Base-by-base conservation (phyloP, 2,888 invertebrate species). In the Odontocerum albicorne region DNA sequence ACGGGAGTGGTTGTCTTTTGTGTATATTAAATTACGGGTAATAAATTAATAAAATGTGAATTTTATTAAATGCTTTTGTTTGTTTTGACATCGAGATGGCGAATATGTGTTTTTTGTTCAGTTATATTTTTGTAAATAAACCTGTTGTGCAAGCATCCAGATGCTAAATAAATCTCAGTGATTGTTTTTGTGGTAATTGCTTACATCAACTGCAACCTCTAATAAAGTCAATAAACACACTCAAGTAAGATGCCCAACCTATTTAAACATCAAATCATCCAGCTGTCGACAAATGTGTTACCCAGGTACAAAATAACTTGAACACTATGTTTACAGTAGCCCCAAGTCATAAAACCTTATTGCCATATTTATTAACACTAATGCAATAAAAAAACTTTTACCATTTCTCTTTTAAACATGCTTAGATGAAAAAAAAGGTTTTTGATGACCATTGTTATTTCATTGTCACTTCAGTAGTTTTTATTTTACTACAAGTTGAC, bases 1-100 rank as follows among this genome's bases (percentile, higher is more conserved):
- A 56, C 56, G 56, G 56, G 56, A 56, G 56, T 56, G 56, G 56
- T 56, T 56, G 56, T 50, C 51, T 56, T 51, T 47, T 49, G 51
- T 56, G 55, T 56, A 51, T 51, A 56, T 56, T 56, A 42, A 35
- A 51, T 56, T 56, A 55, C 55, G 55, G 55, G 55, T 56, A 50
- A 40, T 51, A 56, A 51, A 56, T 42, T 51, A 51, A 42, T 51
- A 56, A 56, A 51, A 56, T 56, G 56, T 54, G 47, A 54, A 54
- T 54, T 54, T 46, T 42, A 47, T 42, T 17, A 54, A 47, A 32
- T 31, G 22, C 22, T 27, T 8, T 20, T 43, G 33, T 32, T 40
- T 44, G 43, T 51, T 51, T 43, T 17, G 43, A 43, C 22, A 21
- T 43, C 33, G 32, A 35, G 35, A 36, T 51, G 43, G 35, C 42